Base-by-base conservation (phyloP, 2,113 vertebrate species). In the Urocolius indicus region DNA sequence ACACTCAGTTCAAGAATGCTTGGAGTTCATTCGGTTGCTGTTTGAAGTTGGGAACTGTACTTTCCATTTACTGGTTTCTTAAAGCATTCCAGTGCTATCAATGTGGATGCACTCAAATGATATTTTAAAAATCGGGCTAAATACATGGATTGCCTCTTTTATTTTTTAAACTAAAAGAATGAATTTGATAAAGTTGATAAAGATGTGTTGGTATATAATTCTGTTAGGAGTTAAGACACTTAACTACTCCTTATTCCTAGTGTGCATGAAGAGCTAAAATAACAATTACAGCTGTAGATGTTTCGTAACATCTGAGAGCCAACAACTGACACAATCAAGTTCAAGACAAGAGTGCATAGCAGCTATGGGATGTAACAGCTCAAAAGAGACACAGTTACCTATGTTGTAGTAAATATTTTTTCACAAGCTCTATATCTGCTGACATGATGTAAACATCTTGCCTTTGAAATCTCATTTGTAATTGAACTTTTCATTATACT, bases 391-490 rank as follows among this genome's bases (percentile, higher is more conserved):
- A 23, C 43, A 79, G 6, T 49, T 89, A 46, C 32, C 20, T 26
- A 57, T 45, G 20, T 79, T 45, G 19, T 19, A 71, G 59, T 30
- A 77, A 91, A 91, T 0, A 1, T 45, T 68, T 75, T 63, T 61
- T 51, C 24, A 17, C 22, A 49, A 12, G 13, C 6, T 8, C 0
- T 76, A 34, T 74, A 36, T 62, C 17, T 89, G 41, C 71, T 43
- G 36, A 14, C 11, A 26, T 11, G 26, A 66, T 48, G 54, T 24
- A 84, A 78, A 69, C 41, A 2, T 19, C 38, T 93, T 80, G 38
- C 29, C 30, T 85, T 55, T 62, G 18, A 69, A 86, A 85, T 6
- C 20, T 77, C 14, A 55, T 87, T 94, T 93, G 36, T 87, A 93
- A 41, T 26, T 84, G 43, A 90, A 85, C 30, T 77, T 86, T 87